Evolutionary conservation across 2,888 invertebrate species (phyloP), one percentile per base, ranked within the genome.

Genomic region (Chouioia cunea): DNA sequence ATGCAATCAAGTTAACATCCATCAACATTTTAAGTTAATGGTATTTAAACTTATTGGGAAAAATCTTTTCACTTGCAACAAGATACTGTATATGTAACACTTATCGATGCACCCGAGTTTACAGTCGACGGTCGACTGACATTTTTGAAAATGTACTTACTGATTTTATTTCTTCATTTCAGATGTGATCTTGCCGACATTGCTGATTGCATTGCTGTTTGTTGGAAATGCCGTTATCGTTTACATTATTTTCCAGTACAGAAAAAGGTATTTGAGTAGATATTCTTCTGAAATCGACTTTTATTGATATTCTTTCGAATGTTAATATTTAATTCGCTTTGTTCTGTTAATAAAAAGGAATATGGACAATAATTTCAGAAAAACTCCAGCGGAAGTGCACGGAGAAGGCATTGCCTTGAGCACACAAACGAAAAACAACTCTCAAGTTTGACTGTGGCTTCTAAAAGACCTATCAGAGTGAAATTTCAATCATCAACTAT

Each of bases 171-270:
- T 56, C 62, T 27, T 2, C 53, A 54, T 76, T 86, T 75, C 88
- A 93, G 93, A 93, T 84, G 88, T 93, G 78, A 88, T 93, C 80
- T 89, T 93, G 79, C 93, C 93, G 81, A 89, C 90, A 77, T 86
- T 91, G 70, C 88, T 93, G 77, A 92, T 93, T 85, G 89, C 91
- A 77, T 89, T 90, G 76, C 88, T 93, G 63, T 91, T 93, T 84
- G 88, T 91, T 75, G 89, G 92, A 74, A 93, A 93, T 82, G 91
- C 91, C 65, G 89, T 92, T 82, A 90, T 93, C 81, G 89, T 93
- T 63, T 90, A 92, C 81, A 89, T 92, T 80, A 93, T 93, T 81
- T 91, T 92, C 86, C 91, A 89, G 83, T 91, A 91, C 79, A 89
- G 90, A 79, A 91, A 91, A 87, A 90, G 91, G 91, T 91, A 81